A percentile compares a stretch with the other conserved stretches of the same genome.
These are phyloP conservation scores for Hemichromis elongatus DNA, from an alignment of 2,113 vertebrate species.

Conservation along the genomic window DNA sequence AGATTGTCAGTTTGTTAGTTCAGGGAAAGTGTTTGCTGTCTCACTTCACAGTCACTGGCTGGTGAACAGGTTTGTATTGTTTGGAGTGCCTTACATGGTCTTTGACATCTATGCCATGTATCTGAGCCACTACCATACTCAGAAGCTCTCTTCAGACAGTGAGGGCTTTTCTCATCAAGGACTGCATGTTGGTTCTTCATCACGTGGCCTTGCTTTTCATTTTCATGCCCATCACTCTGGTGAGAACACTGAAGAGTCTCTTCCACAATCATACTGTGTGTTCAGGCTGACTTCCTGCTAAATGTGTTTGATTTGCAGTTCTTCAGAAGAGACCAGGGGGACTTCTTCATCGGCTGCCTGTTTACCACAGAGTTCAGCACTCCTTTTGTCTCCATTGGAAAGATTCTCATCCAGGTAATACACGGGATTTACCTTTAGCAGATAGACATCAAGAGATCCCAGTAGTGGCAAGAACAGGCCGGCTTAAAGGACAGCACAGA, in stretches of 20 bases:
- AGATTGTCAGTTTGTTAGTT: neutral
- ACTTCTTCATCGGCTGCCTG: constrained; percentile 88
- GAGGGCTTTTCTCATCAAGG: constrained; percentile 76
- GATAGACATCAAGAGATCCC: neutral
- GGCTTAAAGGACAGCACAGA: neutral
- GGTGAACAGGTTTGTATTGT: constrained; percentile 74
- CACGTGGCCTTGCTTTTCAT: constrained; percentile 78
- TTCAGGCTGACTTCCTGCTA: neutral
- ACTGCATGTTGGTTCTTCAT: constrained; percentile 82
- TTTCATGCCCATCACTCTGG: constrained; percentile 81
- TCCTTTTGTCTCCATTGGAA: constrained; percentile 81
- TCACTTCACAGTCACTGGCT: constrained; percentile 81
- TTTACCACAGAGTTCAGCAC: constrained; percentile 87
- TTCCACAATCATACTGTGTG: neutral
- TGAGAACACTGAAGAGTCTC: constrained; percentile 35
- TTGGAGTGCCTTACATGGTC: constrained; percentile 84
- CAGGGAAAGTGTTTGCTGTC: neutral
- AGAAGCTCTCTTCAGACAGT: constrained; percentile 60
- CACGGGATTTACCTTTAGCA: neutral
- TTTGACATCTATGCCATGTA: constrained; percentile 86
- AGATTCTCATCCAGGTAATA: constrained; percentile 84
- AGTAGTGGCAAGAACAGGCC: neutral
- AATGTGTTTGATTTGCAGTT: constrained; percentile 63
- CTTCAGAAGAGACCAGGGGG: constrained; percentile 81
- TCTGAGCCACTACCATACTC: constrained; percentile 79